Percentiles rank a stretch among this genome's conserved stretches.
phyloP scores from a whole-genome alignment of 2,797 vertebrate species.

The Lepilemur ruficaudatus region DNA sequence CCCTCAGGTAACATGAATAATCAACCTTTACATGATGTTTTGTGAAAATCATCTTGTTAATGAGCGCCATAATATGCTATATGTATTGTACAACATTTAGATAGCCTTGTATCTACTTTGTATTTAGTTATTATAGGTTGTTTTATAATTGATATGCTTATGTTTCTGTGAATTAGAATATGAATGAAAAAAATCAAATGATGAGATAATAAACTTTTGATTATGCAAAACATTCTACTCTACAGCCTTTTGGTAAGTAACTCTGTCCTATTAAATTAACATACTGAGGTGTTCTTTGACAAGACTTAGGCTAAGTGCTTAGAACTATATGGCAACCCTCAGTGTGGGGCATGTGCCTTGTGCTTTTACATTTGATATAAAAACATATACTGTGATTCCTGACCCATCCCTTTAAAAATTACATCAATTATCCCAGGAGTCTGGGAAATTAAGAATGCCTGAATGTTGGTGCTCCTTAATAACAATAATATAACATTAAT shows the following conservation, averaged over 20 bases:
- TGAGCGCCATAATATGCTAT: background rate
- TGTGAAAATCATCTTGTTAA: background rate
- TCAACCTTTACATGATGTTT: background rate
- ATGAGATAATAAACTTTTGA: conserved; percentile 35
- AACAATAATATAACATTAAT: conserved; percentile 45
- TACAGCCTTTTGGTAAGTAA: conserved; percentile 22
- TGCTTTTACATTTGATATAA: conserved; percentile 56
- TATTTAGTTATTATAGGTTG: conserved; percentile 29
- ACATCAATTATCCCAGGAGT: conserved; percentile 58
- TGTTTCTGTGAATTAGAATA: background rate
- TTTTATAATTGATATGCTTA: conserved; percentile 36
- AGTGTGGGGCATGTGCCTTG: background rate
- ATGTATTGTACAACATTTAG: background rate
- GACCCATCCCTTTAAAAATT: conserved; percentile 56
- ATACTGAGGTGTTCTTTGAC: conserved; percentile 43
- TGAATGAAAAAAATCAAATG: conserved; percentile 48
- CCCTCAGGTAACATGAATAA: conserved; percentile 79
- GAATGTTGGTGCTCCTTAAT: conserved; percentile 33
- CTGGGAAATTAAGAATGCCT: conserved; percentile 53
- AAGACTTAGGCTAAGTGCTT: conserved; percentile 37
- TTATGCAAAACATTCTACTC: conserved; percentile 44
- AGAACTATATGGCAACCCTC: conserved; percentile 45
- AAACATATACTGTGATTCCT: conserved; percentile 26
- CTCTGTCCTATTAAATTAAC: conserved; percentile 53
- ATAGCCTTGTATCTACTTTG: background rate